Base-by-base conservation (phyloP, 2,888 invertebrate species). In the Drosophila bunnanda region DNA sequence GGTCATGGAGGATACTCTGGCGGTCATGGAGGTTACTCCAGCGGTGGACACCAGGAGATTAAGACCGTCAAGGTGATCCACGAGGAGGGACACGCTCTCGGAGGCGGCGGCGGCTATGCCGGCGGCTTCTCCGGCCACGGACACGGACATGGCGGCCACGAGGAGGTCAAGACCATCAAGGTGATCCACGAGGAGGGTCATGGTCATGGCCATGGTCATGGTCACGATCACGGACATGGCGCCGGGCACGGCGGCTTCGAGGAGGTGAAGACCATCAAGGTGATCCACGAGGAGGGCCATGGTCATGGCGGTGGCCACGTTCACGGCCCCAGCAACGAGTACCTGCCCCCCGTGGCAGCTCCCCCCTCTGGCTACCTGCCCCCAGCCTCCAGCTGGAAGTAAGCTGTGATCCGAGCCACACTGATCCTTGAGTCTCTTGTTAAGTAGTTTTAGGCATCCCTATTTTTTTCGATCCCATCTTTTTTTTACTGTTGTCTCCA, bases 31-130 rank as follows among this genome's bases (percentile, higher is more conserved):
- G 71, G 43, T 0, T 61, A 39, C 34, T 60, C 53, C 30, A 43
- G 46, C 9, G 80, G 77, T 10, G 80, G 79, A 4, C 86, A 87
- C 17, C 76, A 89, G 52, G 83, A 87, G n/a, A 69, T 88, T 13
- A 80, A 89, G 60, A 84, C 82, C 12, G 72, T 89, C 15, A 84
- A 88, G 67, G 89, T 89, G 2, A 82, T 89, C 44, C 89, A 89
- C 25, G 78, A 80, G 30, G 78, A 76, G 41, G 84, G 71, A 12
- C 78, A 67, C 15, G 80, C 64, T 60, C 58, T 72, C 3, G 82
- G 75, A 28, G 73, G 76, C 60, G 72, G 73, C 15, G 77, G 73
- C 2, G 75, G 75, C 7, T 68, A 72, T 12, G 50, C 54, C 4
- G 82, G 82, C 8, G 80, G 82, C 9, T 62, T 46, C 36, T 55